Evolutionary conservation across 2,888 invertebrate genomes (phyloP).

Genomic region (Lepidochrysops patricia): DNA sequence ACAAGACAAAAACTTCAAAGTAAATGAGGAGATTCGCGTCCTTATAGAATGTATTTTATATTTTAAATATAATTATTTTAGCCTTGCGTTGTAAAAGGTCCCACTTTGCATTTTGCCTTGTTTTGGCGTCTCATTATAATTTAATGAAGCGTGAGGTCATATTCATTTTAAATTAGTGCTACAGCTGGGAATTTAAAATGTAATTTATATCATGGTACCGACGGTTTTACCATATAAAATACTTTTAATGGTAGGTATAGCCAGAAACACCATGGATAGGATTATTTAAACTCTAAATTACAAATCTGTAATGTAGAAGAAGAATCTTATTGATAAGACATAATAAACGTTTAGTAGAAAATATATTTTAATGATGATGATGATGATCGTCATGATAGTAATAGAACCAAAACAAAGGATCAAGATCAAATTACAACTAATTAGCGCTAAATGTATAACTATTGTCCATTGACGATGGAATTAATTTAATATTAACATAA

Average conservation of each 20-base stretch:
- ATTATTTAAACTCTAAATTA: no score
- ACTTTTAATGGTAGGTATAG: background rate
- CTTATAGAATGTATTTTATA: background rate
- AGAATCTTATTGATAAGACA: no score
- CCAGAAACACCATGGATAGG: background rate
- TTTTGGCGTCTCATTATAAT: conserved; percentile 4
- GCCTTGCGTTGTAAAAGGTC: background rate
- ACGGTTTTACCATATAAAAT: background rate
- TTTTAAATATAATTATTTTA: background rate
- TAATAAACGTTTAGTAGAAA: no score
- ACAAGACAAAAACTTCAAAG: background rate
- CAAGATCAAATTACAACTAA: background rate
- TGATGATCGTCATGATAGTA: background rate
- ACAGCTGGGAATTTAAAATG: background rate
- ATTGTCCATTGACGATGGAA: background rate
- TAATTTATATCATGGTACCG: background rate
- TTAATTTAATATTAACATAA: background rate
- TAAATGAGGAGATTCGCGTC: background rate
- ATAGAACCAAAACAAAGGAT: background rate
- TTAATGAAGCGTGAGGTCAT: background rate
- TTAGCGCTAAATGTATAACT: background rate
- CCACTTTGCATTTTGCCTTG: background rate
- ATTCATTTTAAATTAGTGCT: conserved; percentile 1
- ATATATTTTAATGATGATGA: no score
- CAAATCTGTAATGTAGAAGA: no score